Evolutionary conservation across 2,113 vertebrate species (phyloP).

Genomic region (Nipponia nippon): DNA sequence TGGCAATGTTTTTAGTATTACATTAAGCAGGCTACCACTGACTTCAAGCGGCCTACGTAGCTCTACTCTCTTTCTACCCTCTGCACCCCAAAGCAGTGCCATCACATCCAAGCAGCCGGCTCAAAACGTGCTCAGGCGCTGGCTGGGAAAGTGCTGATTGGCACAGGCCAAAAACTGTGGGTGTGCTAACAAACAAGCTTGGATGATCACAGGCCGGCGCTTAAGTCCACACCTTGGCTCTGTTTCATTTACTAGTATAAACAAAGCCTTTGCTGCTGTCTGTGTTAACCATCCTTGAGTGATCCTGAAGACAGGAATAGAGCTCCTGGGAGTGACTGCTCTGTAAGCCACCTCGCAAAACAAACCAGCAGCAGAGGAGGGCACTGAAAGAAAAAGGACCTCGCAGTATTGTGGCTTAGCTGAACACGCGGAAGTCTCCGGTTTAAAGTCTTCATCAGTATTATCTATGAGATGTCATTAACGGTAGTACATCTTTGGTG

Average conservation of each 20-base stretch:
- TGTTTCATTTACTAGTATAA: conserved; percentile 1
- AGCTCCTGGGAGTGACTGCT: background rate
- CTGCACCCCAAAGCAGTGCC: background rate
- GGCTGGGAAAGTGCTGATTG: conserved; percentile 24
- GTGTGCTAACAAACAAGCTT: conserved; percentile 19
- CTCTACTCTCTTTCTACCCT: background rate
- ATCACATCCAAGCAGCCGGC: background rate
- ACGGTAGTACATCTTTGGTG: rapidly evolving
- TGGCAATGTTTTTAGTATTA: rapidly evolving
- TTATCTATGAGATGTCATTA: background rate
- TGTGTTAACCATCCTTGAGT: background rate
- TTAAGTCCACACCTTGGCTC: conserved; percentile 20
- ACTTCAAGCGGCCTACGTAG: background rate
- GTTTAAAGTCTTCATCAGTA: background rate
- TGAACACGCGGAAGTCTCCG: background rate
- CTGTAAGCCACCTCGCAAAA: background rate
- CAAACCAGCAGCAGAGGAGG: background rate
- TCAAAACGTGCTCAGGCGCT: background rate
- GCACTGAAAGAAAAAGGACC: background rate
- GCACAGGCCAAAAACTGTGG: background rate
- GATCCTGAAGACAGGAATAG: background rate
- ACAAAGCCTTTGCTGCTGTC: background rate
- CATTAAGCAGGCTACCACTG: background rate
- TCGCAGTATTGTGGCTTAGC: rapidly evolving
- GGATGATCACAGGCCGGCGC: background rate